Percentiles rank a stretch among this genome's conserved stretches.
Conservation (phyloP, 2,888 invertebrate species). For the Heliconius charithonia region DNA sequence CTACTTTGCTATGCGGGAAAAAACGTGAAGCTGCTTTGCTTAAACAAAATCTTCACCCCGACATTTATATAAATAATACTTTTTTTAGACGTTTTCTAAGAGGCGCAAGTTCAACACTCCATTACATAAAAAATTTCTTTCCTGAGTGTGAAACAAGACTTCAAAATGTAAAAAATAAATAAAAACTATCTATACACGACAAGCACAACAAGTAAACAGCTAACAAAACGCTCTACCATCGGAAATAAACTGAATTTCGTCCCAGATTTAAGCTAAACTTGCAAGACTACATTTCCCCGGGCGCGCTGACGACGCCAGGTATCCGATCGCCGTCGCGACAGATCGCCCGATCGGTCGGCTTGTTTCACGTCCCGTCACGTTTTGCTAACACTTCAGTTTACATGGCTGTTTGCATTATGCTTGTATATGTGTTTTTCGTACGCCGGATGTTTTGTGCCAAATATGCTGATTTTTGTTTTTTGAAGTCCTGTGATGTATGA, state of each 20-base stretch:
- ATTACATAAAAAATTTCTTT: too few relatives aligned
- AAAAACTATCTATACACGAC: too few relatives aligned
- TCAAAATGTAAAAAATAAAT: too few relatives aligned
- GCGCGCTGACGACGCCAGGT: conserved; percentile 12
- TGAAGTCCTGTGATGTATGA: neutral
- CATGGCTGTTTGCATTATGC: neutral
- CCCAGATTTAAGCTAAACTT: conserved; percentile 10
- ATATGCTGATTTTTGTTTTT: neutral
- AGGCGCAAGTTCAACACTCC: too few relatives aligned
- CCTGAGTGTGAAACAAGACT: too few relatives aligned
- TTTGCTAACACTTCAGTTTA: conserved; percentile 22
- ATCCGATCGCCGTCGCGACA: conserved; percentile 16
- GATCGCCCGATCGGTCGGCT: conserved; percentile 25
- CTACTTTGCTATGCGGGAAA: too few relatives aligned
- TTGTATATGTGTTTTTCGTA: neutral
- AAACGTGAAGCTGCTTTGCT: too few relatives aligned
- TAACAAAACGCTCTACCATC: neutral
- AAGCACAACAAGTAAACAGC: too few relatives aligned
- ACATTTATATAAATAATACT: too few relatives aligned
- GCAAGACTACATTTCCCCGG: conserved; percentile 9
- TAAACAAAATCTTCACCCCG: too few relatives aligned
- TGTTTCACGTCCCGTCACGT: conserved; percentile 33
- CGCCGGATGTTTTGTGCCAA: conserved; percentile 1
- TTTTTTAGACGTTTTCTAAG: too few relatives aligned
- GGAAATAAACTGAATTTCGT: conserved; percentile 4